Evolutionary conservation across 2,888 invertebrate species (phyloP).

Genomic region (Drosophila acutilabella): DNA sequence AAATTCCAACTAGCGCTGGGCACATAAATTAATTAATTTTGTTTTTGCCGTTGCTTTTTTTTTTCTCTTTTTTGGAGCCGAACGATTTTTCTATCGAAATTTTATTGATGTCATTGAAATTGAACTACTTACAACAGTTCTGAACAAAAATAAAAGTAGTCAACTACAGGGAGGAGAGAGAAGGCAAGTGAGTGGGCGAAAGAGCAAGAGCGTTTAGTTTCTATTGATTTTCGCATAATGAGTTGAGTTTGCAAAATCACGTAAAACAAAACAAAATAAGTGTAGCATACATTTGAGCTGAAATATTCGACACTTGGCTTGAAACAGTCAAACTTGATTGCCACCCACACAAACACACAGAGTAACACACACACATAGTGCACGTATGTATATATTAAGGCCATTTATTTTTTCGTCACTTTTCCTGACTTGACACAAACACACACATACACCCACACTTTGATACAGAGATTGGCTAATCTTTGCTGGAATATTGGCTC

Average conservation of each 20-base stretch:
- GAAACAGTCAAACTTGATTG: constrained; percentile 13
- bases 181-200: background rate
- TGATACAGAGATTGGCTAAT: constrained; percentile 3
- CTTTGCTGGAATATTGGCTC: constrained; percentile 2
- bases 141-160: constrained; percentile 4
- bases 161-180: background rate
- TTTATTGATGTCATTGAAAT: constrained; percentile 72
- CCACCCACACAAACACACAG: background rate
- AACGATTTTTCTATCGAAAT: constrained; percentile 62
- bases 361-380: background rate
- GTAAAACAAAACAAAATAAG: constrained; percentile 27
- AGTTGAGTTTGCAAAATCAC: constrained; percentile 25
- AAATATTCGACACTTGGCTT: background rate
- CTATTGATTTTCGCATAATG: constrained; percentile 69
- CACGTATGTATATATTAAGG: background rate
- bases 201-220: constrained; percentile 18
- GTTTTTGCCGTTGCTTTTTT: constrained; percentile 58
- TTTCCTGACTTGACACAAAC: constrained; percentile 22
- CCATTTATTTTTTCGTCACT: constrained; percentile 25
- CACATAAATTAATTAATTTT: constrained; percentile 80
- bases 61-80: constrained; percentile 14
- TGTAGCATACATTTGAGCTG: constrained; percentile 59
- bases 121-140: constrained; percentile 48
- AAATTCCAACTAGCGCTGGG: constrained; percentile 67
- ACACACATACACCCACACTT: constrained; percentile 14